Conservation (phyloP, 2,797 vertebrate species). For the Diplodus sargus region DNA sequence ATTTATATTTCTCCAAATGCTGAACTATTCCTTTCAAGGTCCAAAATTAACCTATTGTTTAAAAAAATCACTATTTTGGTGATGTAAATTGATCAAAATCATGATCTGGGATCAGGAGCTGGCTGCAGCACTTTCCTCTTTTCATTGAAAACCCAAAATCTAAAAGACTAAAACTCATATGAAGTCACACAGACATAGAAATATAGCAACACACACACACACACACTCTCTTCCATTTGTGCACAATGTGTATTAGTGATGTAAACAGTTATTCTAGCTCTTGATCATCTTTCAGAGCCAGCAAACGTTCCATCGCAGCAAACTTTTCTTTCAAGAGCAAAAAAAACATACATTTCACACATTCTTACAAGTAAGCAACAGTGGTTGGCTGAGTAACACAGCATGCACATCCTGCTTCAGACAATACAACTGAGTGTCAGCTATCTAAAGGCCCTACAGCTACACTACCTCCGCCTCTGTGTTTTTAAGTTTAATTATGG, state of each 20-base stretch:
- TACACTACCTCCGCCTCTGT: not conserved
- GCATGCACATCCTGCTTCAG: constrained; percentile 61
- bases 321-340: constrained; percentile 54
- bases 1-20: not conserved
- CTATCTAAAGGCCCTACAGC: constrained; percentile 1
- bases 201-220: constrained; percentile 22
- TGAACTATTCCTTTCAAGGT: not conserved
- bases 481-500: not conserved
- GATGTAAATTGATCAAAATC: not conserved
- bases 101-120: not conserved
- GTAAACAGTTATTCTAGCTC: constrained; percentile 70
- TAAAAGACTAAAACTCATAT: constrained; percentile 4
- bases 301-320: constrained; percentile 73
- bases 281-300: constrained; percentile 62
- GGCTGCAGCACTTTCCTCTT: not conserved
- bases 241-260: constrained; percentile 77
- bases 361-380: constrained; percentile 46
- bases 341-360: constrained; percentile 60
- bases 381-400: constrained; percentile 41
- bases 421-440: constrained; percentile 23
- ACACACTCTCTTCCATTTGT: constrained; percentile 52
- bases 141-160: not conserved
- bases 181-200: not conserved
- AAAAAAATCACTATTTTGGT: not conserved
- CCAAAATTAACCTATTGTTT: not conserved